Base-by-base conservation (phyloP, 2,113 vertebrate species). In the Boleophthalmus pectinirostris region DNA sequence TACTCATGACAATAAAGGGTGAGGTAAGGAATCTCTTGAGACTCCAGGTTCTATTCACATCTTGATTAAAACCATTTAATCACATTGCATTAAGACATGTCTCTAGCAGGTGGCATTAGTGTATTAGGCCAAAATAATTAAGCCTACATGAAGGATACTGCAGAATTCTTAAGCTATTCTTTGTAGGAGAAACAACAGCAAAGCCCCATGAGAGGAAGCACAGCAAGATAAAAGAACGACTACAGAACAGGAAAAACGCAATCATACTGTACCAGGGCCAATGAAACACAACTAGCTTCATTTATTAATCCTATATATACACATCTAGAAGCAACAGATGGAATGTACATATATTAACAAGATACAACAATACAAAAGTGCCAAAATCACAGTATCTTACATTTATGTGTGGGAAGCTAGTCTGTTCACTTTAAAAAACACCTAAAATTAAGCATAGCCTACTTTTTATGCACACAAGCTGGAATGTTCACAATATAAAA, bases 361-460 rank as follows among this genome's bases (percentile, higher is more conserved):
- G 45, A 46, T n/a, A n/a, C n/a, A n/a, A n/a, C 66, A 71, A 33
- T 38, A 82, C 64, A 72, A 84, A 84, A 87, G 90, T 92, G 89
- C 89, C 81, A 82, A 80, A 29, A 68, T 81, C 83, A 83, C 79
- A 87, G 78, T 51, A 77, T 79, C 54, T 57, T 75, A 73, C n/a
- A n/a, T 20, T 54, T 10, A 23, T 58, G 68, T 75, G 12, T 49
- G 56, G 46, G 29, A 21, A 47, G 0, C 5, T 25, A 24, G 21
- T 24, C 23, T 24, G 51, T 13, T 29, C 24, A 15, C 23, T 58
- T 60, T 60, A 3, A 24, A n/a, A 57, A 20, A 9, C 23, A 13
- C 10, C 54, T 14, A 57, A n/a, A 13, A 24, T n/a, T 8, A 57
- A 57, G 12, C 54, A 57, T 11, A 8, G 54, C 23, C 12, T 15